Percentiles rank a stretch among this genome's conserved stretches.
Evolutionary conservation across 2,888 invertebrate genomes (phyloP).

Genomic region (Alentia gelatinosa): DNA sequence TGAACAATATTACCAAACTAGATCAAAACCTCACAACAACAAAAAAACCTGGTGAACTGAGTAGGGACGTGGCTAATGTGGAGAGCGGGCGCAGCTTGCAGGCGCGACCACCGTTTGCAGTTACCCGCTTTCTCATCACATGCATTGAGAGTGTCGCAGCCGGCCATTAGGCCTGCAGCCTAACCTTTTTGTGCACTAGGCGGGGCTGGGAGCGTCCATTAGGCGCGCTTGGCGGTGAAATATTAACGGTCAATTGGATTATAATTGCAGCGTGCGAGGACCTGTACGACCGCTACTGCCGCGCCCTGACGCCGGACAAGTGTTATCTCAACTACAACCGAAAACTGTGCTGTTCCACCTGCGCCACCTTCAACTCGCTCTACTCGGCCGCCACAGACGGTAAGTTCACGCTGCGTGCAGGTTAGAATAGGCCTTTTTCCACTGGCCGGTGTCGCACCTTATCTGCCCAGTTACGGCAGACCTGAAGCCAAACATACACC

Average conservation of each 20-base stretch:
- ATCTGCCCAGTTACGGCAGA: too few relatives aligned
- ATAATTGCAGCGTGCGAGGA: constrained; percentile 52
- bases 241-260: background rate
- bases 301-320: constrained; percentile 12
- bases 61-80: too few relatives aligned
- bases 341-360: constrained; percentile 46
- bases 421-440: background rate
- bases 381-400: background rate
- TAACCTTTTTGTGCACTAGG: background rate
- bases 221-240: background rate
- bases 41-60: too few relatives aligned
- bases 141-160: too few relatives aligned
- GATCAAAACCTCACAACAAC: too few relatives aligned
- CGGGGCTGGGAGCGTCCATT: background rate
- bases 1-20: too few relatives aligned
- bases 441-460: too few relatives aligned
- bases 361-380: constrained; percentile 4
- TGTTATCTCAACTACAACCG: constrained; percentile 44
- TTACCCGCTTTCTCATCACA: too few relatives aligned
- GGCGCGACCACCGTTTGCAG: too few relatives aligned
- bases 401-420: background rate
- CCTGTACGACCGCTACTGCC: constrained; percentile 50
- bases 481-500: too few relatives aligned
- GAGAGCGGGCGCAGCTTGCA: too few relatives aligned
- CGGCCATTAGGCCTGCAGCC: too few relatives aligned